Conservation (phyloP, 2,797 vertebrate species). For the Rachycentron canadum region DNA sequence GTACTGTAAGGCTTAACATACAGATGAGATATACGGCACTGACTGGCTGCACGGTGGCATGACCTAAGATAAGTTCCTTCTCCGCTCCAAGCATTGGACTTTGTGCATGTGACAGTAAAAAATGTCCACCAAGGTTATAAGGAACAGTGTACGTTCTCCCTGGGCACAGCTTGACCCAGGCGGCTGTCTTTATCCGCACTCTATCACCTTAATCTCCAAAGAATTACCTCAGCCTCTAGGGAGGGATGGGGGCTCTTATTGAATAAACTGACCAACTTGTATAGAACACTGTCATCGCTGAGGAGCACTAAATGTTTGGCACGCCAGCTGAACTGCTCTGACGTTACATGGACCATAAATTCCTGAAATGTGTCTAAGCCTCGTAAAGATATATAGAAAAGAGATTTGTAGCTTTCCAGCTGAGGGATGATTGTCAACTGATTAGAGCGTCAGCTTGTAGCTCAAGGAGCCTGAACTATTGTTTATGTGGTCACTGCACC, state of each 20-base stretch:
- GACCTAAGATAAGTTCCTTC: slow-evolving; percentile 43
- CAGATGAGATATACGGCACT: slow-evolving; percentile 21
- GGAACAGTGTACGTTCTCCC: slow-evolving; percentile 31
- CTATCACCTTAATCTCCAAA: slow-evolving; percentile 72
- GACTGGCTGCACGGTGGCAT: slow-evolving; percentile 39
- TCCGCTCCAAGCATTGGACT: slow-evolving; percentile 13
- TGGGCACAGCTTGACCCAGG: slow-evolving; percentile 37
- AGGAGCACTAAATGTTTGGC: slow-evolving; percentile 27
- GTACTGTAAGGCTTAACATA: slow-evolving; percentile 21
- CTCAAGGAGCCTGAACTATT: not conserved
- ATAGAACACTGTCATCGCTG: slow-evolving; percentile 47
- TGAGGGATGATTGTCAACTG: slow-evolving; percentile 3
- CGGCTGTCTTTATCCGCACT: slow-evolving; percentile 62
- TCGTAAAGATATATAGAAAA: not conserved
- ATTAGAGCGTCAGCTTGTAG: not conserved
- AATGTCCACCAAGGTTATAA: slow-evolving; percentile 54
- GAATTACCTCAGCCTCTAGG: slow-evolving; percentile 62
- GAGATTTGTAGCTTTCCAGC: not conserved
- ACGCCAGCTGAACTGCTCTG: slow-evolving; percentile 4
- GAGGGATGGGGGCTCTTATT: slow-evolving; percentile 47
- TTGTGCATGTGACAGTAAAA: slow-evolving; percentile 34
- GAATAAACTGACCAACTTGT: slow-evolving; percentile 67
- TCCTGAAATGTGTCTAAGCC: slow-evolving; percentile 9
- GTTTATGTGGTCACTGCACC: not conserved
- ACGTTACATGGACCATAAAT: slow-evolving; percentile 16